Conservation (phyloP, 2,888 invertebrate genomes). For the Scaptomyza parva region DNA sequence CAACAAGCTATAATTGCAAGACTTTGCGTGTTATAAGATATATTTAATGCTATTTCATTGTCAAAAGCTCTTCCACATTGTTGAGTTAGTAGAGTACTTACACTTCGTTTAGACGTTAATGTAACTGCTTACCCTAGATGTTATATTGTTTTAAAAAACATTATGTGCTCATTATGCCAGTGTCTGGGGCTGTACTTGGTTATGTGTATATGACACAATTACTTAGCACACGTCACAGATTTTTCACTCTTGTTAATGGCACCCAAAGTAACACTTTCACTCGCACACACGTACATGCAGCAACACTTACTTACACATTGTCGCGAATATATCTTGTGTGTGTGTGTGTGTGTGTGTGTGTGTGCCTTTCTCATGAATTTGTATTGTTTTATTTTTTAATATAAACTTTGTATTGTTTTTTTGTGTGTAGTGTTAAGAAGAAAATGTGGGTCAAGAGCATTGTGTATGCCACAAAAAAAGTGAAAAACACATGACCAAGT, state of each 20-base stretch:
- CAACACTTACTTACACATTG: constrained; percentile 6
- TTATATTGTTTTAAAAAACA: constrained; percentile 19
- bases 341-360: constrained; percentile 37
- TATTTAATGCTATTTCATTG: neutral
- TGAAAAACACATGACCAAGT: constrained; percentile 53
- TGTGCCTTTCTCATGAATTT: constrained; percentile 42
- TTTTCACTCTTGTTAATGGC: constrained; percentile 74
- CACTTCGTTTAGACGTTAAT: constrained; percentile 3
- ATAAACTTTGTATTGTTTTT: constrained; percentile 68
- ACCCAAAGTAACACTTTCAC: constrained; percentile 33
- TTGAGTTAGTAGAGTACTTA: constrained; percentile 30
- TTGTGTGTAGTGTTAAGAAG: constrained; percentile 18
- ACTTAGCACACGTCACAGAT: constrained; percentile 74
- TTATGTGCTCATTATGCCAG: constrained; percentile 61
- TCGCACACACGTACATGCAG: constrained; percentile 15
- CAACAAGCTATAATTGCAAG: neutral
- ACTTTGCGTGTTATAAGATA: neutral
- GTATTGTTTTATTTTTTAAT: constrained; percentile 70
- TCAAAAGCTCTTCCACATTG: neutral
- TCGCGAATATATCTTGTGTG: constrained; percentile 24
- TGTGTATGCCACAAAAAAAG: constrained; percentile 42
- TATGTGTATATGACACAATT: constrained; percentile 70
- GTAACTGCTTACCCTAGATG: neutral
- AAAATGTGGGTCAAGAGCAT: constrained; percentile 76
- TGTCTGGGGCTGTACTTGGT: constrained; percentile 40